A percentile compares a stretch with the other conserved stretches of the same genome.
phyloP scores from a whole-genome alignment of 2,113 vertebrate species.

The Gulo gulo region DNA sequence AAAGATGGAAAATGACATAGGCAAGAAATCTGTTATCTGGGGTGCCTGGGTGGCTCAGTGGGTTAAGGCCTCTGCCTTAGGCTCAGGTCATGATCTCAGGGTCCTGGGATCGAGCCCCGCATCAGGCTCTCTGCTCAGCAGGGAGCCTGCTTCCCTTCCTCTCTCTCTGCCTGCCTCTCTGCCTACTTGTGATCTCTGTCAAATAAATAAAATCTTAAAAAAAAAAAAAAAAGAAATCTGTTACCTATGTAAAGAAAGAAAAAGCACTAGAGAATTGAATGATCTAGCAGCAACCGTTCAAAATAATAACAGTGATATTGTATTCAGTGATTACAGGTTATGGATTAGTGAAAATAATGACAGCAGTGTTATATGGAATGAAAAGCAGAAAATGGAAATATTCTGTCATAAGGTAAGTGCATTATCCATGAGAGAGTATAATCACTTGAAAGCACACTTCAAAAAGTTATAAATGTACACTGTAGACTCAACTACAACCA shows the following conservation, averaged over 20 bases:
- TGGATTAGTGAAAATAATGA: neutral
- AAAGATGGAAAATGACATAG: neutral
- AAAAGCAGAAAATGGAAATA: neutral
- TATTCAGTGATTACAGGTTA: neutral
- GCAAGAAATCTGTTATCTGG: neutral
- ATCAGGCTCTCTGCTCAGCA: too few relatives aligned
- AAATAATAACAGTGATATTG: neutral
- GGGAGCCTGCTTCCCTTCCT: too few relatives aligned
- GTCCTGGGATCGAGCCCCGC: too few relatives aligned
- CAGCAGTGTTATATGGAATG: neutral
- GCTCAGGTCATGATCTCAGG: too few relatives aligned
- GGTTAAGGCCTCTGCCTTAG: too few relatives aligned
- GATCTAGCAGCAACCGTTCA: neutral
- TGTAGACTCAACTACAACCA: neutral
- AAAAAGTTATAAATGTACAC: neutral
- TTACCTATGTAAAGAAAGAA: neutral
- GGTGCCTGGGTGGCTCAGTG: too few relatives aligned
- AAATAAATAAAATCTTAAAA: too few relatives aligned
- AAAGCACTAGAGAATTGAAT: neutral
- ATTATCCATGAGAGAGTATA: neutral
- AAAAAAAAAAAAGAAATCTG: neutral
- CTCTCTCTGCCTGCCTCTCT: too few relatives aligned
- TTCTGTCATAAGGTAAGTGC: neutral
- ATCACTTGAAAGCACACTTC: neutral
- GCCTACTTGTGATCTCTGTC: too few relatives aligned